Base-by-base conservation (phyloP, 2,888 invertebrate species). In the Lottia scabra region DNA sequence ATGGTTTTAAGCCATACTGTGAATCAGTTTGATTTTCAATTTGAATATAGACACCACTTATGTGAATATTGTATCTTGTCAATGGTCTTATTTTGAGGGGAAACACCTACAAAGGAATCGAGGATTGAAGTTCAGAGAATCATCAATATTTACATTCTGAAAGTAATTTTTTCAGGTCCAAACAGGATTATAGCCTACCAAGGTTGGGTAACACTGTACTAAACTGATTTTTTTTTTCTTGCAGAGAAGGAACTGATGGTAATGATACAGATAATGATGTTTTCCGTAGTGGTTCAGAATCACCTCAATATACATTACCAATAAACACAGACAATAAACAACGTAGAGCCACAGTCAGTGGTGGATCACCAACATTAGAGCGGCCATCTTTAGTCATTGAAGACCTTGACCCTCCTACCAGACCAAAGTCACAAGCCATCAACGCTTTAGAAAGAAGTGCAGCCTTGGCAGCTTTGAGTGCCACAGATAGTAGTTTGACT, bases 261-360 rank as follows among this genome's bases (percentile, higher is more conserved):
- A 87, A 88, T 76, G 90, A 90, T 80, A 88, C 89, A 27, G 90
- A 90, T 75, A 89, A 90, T 75, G 89, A 89, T 72, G 89, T 90
- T 19, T 90, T 90, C 81, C 75, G 89, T 76, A 85, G 84, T 72
- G 85, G 85, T 3, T 85, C 86, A 0, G 84, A 86, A 70, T 85
- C 86, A n/a, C 85, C 86, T 0, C 84, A 85, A 75, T 86, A 81
- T 74, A 83, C 82, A 13, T 78, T 85, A 10, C 83, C 85, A n/a
- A 84, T 86, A 30, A 85, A 82, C 16, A 82, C 81, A n/a, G 85
- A 87, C 44, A 82, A 85, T 23, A 88, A 88, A 73, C 95, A 95
- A 87, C 92, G 97, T 15, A 92, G 97, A 23, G 96, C 97, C 81
- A 95, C 96, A 1, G 95, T 97, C 79, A 94, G 96, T 82, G 96